Evolutionary conservation across 1,140 invertebrate species (phyloP).

Genomic region (Rhagoletis pomonella): DNA sequence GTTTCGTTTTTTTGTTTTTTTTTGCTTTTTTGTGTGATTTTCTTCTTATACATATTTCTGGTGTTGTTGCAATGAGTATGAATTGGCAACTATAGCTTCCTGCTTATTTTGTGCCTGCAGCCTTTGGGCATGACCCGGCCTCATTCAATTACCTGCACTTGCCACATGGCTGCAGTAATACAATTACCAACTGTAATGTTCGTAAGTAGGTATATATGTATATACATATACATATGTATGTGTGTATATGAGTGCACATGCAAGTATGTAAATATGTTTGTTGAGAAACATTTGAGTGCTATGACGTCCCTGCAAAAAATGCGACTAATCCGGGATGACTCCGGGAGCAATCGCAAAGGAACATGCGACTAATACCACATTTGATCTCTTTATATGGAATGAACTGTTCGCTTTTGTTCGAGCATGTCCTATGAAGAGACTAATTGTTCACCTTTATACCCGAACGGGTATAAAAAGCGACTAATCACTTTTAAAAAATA

Average conservation of each 20-base stretch:
- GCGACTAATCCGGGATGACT: no score
- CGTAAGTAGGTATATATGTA: neutral
- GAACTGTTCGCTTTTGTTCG: no score
- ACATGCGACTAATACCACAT: no score
- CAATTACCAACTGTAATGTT: conserved; percentile 44
- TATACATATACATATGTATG: neutral
- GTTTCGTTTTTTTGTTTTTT: neutral
- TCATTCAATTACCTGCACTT: conserved; percentile 51
- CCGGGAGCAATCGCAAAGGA: no score
- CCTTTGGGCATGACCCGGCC: conserved; percentile 45
- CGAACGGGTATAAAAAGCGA: no score
- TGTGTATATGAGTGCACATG: neutral
- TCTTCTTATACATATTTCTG: neutral
- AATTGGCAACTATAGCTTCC: conserved; percentile 43
- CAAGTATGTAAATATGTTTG: neutral
- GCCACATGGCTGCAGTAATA: conserved; percentile 48
- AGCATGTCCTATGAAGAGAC: no score
- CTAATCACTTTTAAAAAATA: no score
- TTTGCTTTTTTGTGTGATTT: neutral
- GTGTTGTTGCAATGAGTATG: neutral
- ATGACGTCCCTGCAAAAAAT: no score
- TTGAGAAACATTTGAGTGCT: neutral
- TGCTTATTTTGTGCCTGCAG: conserved; percentile 13
- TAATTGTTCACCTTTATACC: no score
- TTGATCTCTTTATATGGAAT: no score